Percentiles rank a stretch among this genome's conserved stretches.
These are phyloP conservation scores for Drosophila buzzatii DNA, from an alignment of 2,888 invertebrate genomes.

Conservation along the genomic window DNA sequence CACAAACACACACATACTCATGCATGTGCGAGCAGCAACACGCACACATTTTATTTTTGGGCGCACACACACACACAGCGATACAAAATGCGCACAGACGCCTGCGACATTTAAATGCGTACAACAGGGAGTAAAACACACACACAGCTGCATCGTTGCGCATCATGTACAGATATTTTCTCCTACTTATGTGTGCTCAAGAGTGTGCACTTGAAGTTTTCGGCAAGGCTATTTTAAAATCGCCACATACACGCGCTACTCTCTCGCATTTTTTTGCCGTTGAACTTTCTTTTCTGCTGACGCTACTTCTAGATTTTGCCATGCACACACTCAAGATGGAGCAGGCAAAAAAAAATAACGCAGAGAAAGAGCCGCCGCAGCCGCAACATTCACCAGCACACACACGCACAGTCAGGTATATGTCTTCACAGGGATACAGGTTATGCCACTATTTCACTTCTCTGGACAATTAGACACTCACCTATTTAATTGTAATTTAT, in stretches of 20 bases:
- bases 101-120: slow-evolving; percentile 63
- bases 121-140: slow-evolving; percentile 34
- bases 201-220: slow-evolving; percentile 80
- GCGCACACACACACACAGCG: slow-evolving; percentile 28
- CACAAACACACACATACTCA: slow-evolving; percentile 26
- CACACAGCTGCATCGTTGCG: slow-evolving; percentile 27
- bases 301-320: slow-evolving; percentile 79
- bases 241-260: slow-evolving; percentile 66
- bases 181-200: slow-evolving; percentile 53
- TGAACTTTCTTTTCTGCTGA: slow-evolving; percentile 79
- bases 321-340: slow-evolving; percentile 62
- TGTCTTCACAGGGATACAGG: slow-evolving; percentile 20
- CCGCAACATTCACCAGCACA: slow-evolving; percentile 60
- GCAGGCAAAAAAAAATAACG: slow-evolving; percentile 42
- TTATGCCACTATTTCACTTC: slow-evolving; percentile 19
- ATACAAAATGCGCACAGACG: slow-evolving; percentile 32
- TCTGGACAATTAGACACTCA: slow-evolving; percentile 45
- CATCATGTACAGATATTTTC: slow-evolving; percentile 68
- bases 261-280: slow-evolving; percentile 55
- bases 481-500: slow-evolving; percentile 37
- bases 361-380: slow-evolving; percentile 46
- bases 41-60: slow-evolving; percentile 73
- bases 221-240: slow-evolving; percentile 74
- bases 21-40: slow-evolving; percentile 22
- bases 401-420: slow-evolving; percentile 27